A percentile compares a stretch with the other conserved stretches of the same genome.
These are phyloP conservation scores for Hybos culiciformis DNA, from an alignment of 2,888 invertebrate genomes.

Conservation along the genomic window DNA sequence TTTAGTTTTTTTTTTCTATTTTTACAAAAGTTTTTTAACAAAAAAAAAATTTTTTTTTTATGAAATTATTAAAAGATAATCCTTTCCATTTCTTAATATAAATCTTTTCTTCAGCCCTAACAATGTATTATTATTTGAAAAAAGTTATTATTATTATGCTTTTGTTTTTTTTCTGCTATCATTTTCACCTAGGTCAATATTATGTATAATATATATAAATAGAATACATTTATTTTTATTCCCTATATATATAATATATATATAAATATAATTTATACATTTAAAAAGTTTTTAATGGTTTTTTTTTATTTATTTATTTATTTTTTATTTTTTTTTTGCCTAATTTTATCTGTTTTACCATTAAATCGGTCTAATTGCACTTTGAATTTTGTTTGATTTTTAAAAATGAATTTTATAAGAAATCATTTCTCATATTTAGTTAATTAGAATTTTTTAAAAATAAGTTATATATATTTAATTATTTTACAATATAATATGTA, in stretches of 20 bases:
- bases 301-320: conserved; percentile 14
- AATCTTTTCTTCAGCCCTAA: no score
- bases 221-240: conserved; percentile 33
- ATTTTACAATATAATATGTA: no score
- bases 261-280: conserved; percentile 11
- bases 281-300: conserved; percentile 13
- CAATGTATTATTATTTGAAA: no score
- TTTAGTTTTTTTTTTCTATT: no score
- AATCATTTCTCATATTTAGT: conserved; percentile 11
- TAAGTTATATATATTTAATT: no score
- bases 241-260: conserved; percentile 17
- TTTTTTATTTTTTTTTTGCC: conserved; percentile 19
- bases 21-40: no score
- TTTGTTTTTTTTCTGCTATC: not conserved
- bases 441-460: no score
- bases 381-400: conserved; percentile 32
- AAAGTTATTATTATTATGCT: not conserved
- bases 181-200: no score
- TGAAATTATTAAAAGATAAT: no score
- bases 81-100: no score
- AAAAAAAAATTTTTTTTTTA: no score
- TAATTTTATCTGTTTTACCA: conserved; percentile 36
- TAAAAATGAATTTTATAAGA: conserved; percentile 13
- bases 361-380: conserved; percentile 45
- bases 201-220: conserved; percentile 44